Percentiles rank a stretch among this genome's conserved stretches.
Evolutionary conservation across 2,888 invertebrate genomes (phyloP).

Genomic region (Chromoteleia sp.): DNA sequence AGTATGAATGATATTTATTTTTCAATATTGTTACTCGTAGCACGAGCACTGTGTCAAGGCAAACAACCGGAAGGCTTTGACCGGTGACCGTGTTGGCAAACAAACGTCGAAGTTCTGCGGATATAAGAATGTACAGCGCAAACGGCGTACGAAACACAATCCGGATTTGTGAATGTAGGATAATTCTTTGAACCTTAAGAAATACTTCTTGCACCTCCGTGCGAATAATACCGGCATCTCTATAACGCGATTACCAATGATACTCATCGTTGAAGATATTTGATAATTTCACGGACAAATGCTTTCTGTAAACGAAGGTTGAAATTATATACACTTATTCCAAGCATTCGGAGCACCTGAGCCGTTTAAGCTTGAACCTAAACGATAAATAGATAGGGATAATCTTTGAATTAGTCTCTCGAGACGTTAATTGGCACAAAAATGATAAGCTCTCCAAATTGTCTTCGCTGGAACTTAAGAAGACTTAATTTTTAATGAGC

Average conservation of each 20-base stretch:
- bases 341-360: not conserved
- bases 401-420: not conserved
- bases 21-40: constrained; percentile 9
- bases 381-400: constrained; percentile 2
- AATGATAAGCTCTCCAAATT: constrained; percentile 5
- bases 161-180: constrained; percentile 11
- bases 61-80: constrained; percentile 52
- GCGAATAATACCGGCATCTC: not conserved
- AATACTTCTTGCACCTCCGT: not conserved
- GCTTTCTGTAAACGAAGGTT: not conserved
- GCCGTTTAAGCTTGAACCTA: constrained; percentile 6
- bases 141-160: constrained; percentile 9
- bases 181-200: constrained; percentile 6
- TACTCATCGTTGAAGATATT: too few species aligned
- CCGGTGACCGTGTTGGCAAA: constrained; percentile 37
- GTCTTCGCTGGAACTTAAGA: constrained; percentile 8
- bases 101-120: constrained; percentile 21
- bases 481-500: constrained; percentile 6
- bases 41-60: constrained; percentile 41
- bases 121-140: constrained; percentile 8
- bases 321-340: not conserved
- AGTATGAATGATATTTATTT: constrained; percentile 24
- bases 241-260: too few species aligned
- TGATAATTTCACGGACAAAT: too few species aligned
- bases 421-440: constrained; percentile 30